Base-by-base conservation (phyloP, 2,797 vertebrate genomes). In the Enteromius unitaeniatus region DNA sequence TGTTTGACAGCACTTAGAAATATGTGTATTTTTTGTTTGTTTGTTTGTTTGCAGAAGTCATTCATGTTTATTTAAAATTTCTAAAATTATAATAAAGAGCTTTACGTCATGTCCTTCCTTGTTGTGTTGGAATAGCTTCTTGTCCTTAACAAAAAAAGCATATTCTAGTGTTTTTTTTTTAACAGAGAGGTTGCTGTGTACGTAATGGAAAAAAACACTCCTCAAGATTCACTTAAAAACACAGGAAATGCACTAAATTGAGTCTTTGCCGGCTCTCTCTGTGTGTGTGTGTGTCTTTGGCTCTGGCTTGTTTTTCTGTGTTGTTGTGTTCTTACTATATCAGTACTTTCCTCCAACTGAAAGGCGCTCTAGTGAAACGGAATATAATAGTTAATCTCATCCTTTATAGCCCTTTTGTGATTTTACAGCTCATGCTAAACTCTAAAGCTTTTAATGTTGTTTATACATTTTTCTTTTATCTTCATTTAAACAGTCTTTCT, bases 171-270 rank as follows among this genome's bases (percentile, higher is more conserved):
- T n/a, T 65, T 53, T 62, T 11, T 58, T 67, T 55, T 40, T 15
- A 21, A 47, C 6, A 19, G 21, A 88, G 87, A 93, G 90, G 92
- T 93, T 93, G 94, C 87, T 92, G 91, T 93, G 83, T 93, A 93
- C 94, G 96, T 95, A 96, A 97, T 97, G 97, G 96, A n/a, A 97
- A 97, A 96, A 95, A 95, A 96, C 92, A 93, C 93, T 94, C 90
- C 26, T 75, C 89, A 89, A 89, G 92, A 93, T 95, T 94, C 93
- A 94, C 95, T 95, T 91, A 93, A 95, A 81, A 95, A 94, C 94
- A 95, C 96, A 97, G 97, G 97, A 97, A 98, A 96, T 97, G 95
- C 94, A 95, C 94, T 95, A 76, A 76, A 83, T 42, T 45, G 47
- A 45, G 60, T 42, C 31, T 40, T 91, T 95, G 58, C 17, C 64